phyloP scores from a whole-genome alignment of 2,888 invertebrate species.

The Ypsolopha sequella region DNA sequence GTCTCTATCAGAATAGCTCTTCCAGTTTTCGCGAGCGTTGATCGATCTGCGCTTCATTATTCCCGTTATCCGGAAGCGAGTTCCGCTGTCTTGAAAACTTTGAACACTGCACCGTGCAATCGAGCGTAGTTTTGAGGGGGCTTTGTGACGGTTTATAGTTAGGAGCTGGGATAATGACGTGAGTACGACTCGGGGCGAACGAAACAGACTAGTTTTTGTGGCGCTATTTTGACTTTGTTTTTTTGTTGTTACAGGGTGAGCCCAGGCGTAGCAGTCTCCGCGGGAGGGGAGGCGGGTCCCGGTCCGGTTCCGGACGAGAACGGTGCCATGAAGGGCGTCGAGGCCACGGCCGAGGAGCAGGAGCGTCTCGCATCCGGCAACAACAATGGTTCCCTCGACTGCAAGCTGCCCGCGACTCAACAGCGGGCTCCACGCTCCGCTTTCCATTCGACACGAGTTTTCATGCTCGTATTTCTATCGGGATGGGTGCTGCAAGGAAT shows the following conservation, averaged over 20 bases:
- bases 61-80: slow-evolving; percentile 41
- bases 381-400: slow-evolving; percentile 83
- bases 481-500: slow-evolving; percentile 92
- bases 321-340: slow-evolving; percentile 62
- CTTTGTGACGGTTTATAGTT: slow-evolving; percentile 21
- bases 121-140: neutral
- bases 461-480: slow-evolving; percentile 88
- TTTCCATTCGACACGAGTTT: slow-evolving; percentile 89
- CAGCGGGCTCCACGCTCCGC: slow-evolving; percentile 74
- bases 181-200: slow-evolving; percentile 23
- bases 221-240: neutral
- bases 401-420: slow-evolving; percentile 74
- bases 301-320: slow-evolving; percentile 48
- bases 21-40: slow-evolving; percentile 26
- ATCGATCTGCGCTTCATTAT: slow-evolving; percentile 13
- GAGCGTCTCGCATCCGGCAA: slow-evolving; percentile 63
- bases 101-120: slow-evolving; percentile 24
- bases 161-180: slow-evolving; percentile 43
- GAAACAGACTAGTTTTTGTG: neutral
- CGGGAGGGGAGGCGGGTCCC: slow-evolving; percentile 48
- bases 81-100: slow-evolving; percentile 19
- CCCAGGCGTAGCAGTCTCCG: slow-evolving; percentile 38
- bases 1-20: slow-evolving; percentile 18
- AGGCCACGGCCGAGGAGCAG: slow-evolving; percentile 63
- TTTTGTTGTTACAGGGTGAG: slow-evolving; percentile 34